Evolutionary conservation across 2,888 invertebrate species (phyloP).

Genomic region (Cantharis nigra): DNA sequence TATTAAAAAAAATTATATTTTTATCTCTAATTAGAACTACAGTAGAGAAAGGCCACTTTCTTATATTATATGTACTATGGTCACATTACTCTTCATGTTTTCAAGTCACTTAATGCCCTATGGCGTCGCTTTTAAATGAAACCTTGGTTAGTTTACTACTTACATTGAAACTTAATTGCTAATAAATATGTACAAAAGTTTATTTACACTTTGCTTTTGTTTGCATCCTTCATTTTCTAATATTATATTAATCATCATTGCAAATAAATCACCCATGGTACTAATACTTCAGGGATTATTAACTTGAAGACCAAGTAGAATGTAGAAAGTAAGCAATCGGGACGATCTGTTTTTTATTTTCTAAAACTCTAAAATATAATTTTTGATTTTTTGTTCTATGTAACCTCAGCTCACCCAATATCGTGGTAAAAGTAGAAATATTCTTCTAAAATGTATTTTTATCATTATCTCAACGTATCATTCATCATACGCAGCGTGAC

Average conservation of each 20-base stretch:
- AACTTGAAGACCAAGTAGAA: neutral
- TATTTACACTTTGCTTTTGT: neutral
- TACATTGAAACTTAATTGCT: neutral
- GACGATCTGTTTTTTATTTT: too few species aligned
- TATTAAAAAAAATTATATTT: neutral
- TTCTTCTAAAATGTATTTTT: neutral
- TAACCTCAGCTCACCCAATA: too few species aligned
- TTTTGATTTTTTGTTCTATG: too few species aligned
- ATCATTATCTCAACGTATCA: too few species aligned
- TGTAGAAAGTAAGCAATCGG: too few species aligned
- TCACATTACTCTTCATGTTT: slow-evolving; percentile 1
- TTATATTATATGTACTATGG: neutral
- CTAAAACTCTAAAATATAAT: too few species aligned
- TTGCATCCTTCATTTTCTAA: neutral
- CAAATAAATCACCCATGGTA: neutral
- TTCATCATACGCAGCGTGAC: too few species aligned
- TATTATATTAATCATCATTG: neutral
- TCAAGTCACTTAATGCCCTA: neutral
- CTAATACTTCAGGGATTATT: neutral
- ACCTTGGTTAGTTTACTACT: neutral
- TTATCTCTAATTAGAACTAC: neutral
- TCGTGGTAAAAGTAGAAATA: too few species aligned
- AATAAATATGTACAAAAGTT: neutral
- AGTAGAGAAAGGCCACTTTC: neutral
- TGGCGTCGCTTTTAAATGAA: neutral